Base-by-base conservation (phyloP, 2,888 invertebrate species). In the Sepiola atlantica region DNA sequence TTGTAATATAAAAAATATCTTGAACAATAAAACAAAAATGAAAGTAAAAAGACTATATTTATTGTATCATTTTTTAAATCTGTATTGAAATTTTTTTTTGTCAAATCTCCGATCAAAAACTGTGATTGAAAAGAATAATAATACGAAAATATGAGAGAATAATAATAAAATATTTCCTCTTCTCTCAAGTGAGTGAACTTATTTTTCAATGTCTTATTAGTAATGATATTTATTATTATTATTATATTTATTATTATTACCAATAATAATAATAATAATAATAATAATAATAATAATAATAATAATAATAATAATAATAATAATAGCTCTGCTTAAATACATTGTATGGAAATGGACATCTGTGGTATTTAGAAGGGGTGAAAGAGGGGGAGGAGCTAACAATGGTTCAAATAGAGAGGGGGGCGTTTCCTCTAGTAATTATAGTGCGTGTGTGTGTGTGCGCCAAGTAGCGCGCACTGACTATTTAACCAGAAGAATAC, bases 221-320 rank as follows among this genome's bases (percentile, higher is more conserved):
- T n/a, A n/a, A n/a, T n/a, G n/a, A n/a, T n/a, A n/a, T n/a, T n/a
- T n/a, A 45, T 45, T 4, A 45, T 45, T 45, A 45, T 45, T 45
- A 45, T 45, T 45, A 45, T 4, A 4, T 4, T 45, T 45, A 45
- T 45, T 45, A 45, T 45, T 45, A 77, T 14, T 77, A 77, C n/a
- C n/a, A 77, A n/a, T 57, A 18, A 57, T 21, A 57, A 57, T 57
- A 21, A 57, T 57, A 57, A 57, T 21, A 18, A 57, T 57, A 57
- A 57, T 57, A 57, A 57, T 45, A n/a, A 77, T 21, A 77, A 77
- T 77, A n/a, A 77, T 77, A 77, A n/a, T n/a, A 77, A 18, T 77
- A 77, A n/a, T 77, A 77, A n/a, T 77, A 77, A n/a, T 77, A 77
- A n/a, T 77, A n/a, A n/a, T 77, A 77, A n/a, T 77, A 77, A 77